phyloP scores from a whole-genome alignment of 2,888 invertebrate genomes.

The Antheraea assamensis region DNA sequence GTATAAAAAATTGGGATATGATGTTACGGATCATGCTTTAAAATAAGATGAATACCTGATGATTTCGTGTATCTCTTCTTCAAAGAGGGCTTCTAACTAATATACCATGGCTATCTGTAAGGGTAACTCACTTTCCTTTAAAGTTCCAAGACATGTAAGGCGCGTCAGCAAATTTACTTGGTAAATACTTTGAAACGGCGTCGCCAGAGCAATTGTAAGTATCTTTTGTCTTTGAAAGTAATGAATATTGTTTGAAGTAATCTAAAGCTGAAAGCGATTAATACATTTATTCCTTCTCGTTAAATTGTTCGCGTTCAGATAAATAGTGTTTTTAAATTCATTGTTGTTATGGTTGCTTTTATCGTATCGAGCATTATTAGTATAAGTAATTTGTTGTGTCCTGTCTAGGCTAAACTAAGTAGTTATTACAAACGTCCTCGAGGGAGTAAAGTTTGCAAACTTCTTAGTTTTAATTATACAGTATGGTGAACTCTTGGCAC shows the following conservation, averaged over 20 bases:
- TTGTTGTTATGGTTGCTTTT: background rate
- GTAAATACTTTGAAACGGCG: conserved; percentile 43
- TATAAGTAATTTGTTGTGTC: background rate
- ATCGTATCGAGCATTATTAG: background rate
- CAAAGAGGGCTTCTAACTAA: too few species aligned
- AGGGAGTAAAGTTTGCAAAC: background rate
- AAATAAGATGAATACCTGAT: background rate
- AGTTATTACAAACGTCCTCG: background rate
- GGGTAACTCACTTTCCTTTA: conserved; percentile 61
- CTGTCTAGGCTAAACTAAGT: background rate
- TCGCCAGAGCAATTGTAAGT: conserved; percentile 57
- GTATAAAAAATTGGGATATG: background rate
- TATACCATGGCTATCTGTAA: background rate
- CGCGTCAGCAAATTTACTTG: conserved; percentile 39
- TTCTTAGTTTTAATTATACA: background rate
- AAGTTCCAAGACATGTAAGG: conserved; percentile 68
- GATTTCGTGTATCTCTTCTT: background rate
- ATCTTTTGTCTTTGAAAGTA: conserved; percentile 13
- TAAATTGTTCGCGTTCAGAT: background rate
- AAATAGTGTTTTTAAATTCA: background rate
- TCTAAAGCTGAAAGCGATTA: conserved; percentile 53
- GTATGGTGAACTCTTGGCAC: background rate
- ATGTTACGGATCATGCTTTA: background rate
- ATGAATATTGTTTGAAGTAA: conserved; percentile 45
- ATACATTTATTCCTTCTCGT: background rate